These are phyloP conservation scores for Rhamphomyia laevipes DNA, from an alignment of 2,888 invertebrate species.

Conservation along the genomic window DNA sequence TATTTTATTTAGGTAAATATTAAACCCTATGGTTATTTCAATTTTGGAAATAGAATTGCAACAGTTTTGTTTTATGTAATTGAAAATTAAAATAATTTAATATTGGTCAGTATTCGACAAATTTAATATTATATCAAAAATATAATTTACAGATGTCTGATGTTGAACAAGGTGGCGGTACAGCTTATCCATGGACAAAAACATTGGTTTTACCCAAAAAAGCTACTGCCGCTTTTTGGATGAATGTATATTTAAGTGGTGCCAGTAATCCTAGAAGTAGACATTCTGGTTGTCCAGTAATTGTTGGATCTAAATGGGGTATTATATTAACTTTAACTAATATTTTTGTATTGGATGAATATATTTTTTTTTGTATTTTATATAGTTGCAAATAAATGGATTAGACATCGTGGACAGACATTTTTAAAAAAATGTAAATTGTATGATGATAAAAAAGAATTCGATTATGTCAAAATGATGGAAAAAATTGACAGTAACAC, in stretches of 20 bases:
- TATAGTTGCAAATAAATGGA: background rate
- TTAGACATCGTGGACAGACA: background rate
- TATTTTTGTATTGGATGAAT: background rate
- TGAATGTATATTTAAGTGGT: slow-evolving; percentile 80
- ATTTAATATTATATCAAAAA: too few species aligned
- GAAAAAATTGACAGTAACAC: background rate
- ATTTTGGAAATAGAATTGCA: slow-evolving; percentile 29
- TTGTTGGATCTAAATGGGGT: slow-evolving; percentile 96
- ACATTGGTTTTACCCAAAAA: slow-evolving; percentile 49
- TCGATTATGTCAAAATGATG: background rate
- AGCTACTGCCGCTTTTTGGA: slow-evolving; percentile 74
- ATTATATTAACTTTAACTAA: too few species aligned
- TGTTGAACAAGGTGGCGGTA: slow-evolving; percentile 91
- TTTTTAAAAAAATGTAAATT: background rate
- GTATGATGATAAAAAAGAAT: background rate
- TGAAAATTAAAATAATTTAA: background rate
- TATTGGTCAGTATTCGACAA: too few species aligned
- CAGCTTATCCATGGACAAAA: slow-evolving; percentile 87
- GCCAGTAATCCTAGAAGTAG: slow-evolving; percentile 77
- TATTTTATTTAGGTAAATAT: background rate
- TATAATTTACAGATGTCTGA: slow-evolving; percentile 78
- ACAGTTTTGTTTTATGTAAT: slow-evolving; percentile 35
- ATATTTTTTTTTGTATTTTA: background rate
- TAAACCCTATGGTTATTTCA: background rate
- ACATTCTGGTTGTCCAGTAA: slow-evolving; percentile 93